Percentiles rank a stretch among this genome's conserved stretches.
Evolutionary conservation across 2,888 invertebrate species (phyloP).

Genomic region (Pristionchus arcanus): DNA sequence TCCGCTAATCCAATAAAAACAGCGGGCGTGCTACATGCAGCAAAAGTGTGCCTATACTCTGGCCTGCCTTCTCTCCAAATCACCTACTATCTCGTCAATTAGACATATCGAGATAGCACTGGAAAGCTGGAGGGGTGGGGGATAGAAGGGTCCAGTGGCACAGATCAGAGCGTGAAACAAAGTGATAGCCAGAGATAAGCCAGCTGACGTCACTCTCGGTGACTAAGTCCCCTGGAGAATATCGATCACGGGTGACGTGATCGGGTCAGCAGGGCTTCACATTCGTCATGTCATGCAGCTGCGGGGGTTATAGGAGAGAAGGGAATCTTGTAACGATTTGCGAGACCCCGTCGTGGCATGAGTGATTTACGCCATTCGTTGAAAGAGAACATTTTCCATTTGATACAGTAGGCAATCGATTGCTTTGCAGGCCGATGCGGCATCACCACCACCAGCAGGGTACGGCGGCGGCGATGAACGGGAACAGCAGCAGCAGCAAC

Average conservation of each 20-base stretch:
- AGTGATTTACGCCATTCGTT: too few species aligned
- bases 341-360: too few species aligned
- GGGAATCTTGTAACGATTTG: too few species aligned
- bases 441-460: background rate
- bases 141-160: background rate
- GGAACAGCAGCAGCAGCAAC: background rate
- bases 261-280: background rate
- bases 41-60: background rate
- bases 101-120: background rate
- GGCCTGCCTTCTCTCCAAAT: background rate
- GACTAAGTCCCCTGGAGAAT: background rate
- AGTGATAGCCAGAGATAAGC: background rate
- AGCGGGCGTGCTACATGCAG: background rate
- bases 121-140: background rate
- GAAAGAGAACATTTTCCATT: background rate
- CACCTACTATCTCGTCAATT: background rate
- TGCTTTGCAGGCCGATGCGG: background rate
- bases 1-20: slow-evolving; percentile 1
- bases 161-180: too few species aligned
- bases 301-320: too few species aligned
- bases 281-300: too few species aligned
- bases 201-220: background rate
- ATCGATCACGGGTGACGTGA: background rate
- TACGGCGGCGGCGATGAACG: background rate
- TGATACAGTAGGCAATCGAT: background rate